phyloP scores from a whole-genome alignment of 2,113 vertebrate species.

The Catharus minimus region DNA sequence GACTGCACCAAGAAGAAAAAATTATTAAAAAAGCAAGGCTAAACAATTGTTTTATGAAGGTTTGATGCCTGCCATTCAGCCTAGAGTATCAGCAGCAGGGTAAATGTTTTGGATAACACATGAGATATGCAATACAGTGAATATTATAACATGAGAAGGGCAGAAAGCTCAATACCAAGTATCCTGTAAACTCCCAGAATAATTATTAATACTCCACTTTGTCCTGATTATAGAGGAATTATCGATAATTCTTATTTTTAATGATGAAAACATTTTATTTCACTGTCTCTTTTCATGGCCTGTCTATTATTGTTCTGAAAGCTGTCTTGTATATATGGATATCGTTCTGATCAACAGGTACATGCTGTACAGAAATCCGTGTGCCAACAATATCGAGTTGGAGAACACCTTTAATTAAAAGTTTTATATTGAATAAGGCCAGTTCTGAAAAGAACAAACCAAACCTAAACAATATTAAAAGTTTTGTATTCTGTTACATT shows the following conservation, averaged over 20 bases:
- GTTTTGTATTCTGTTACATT: background rate
- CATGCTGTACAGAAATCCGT: background rate
- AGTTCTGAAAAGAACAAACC: background rate
- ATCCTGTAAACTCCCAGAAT: background rate
- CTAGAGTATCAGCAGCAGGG: background rate
- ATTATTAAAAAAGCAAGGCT: background rate
- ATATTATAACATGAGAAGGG: background rate
- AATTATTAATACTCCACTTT: background rate
- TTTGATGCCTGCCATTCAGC: background rate
- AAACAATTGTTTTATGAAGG: background rate
- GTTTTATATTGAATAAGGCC: constrained; percentile 13
- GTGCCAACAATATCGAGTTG: background rate
- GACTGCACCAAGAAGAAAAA: background rate
- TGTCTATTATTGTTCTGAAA: constrained; percentile 18
- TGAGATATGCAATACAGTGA: background rate
- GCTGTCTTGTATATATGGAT: background rate
- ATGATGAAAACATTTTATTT: constrained; percentile 11
- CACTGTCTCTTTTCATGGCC: background rate
- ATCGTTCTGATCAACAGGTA: background rate
- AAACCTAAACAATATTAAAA: constrained; percentile 13
- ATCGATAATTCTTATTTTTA: background rate
- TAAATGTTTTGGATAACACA: background rate
- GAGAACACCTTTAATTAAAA: constrained; percentile 32
- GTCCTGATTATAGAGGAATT: background rate
- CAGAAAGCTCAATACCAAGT: background rate